Evolutionary conservation across 2,113 vertebrate species (phyloP).

Genomic region (Podarcis muralis): DNA sequence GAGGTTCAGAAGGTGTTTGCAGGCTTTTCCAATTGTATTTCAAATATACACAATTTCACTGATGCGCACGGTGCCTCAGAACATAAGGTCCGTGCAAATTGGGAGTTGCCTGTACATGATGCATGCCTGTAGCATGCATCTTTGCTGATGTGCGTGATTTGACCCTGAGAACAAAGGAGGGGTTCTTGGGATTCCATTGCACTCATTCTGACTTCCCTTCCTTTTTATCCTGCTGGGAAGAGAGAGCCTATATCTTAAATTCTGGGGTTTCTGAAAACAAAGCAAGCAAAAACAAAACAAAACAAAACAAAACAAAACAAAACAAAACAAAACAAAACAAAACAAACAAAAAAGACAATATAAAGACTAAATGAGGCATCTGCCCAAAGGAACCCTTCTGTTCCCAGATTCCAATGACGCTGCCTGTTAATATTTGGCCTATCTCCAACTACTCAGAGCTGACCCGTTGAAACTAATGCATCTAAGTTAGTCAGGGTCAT

Average conservation of each 20-base stretch:
- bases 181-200: neutral
- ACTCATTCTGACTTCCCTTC: neutral
- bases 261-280: neutral
- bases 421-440: neutral
- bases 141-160: neutral
- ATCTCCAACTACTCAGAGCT: too few species aligned
- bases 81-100: neutral
- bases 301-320: neutral
- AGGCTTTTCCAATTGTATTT: too few species aligned
- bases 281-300: too few species aligned
- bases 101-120: neutral
- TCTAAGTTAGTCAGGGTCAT: too few species aligned
- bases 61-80: too few species aligned
- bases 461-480: too few species aligned
- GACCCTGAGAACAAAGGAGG: neutral
- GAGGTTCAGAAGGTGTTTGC: too few species aligned
- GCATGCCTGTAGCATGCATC: neutral
- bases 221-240: neutral
- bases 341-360: neutral
- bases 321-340: neutral
- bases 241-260: neutral
- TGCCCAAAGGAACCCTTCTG: neutral
- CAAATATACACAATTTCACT: too few species aligned
- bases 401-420: neutral
- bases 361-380: neutral